Evolutionary conservation across 2,113 vertebrate species (phyloP).

Genomic region (Taxidea taxus): DNA sequence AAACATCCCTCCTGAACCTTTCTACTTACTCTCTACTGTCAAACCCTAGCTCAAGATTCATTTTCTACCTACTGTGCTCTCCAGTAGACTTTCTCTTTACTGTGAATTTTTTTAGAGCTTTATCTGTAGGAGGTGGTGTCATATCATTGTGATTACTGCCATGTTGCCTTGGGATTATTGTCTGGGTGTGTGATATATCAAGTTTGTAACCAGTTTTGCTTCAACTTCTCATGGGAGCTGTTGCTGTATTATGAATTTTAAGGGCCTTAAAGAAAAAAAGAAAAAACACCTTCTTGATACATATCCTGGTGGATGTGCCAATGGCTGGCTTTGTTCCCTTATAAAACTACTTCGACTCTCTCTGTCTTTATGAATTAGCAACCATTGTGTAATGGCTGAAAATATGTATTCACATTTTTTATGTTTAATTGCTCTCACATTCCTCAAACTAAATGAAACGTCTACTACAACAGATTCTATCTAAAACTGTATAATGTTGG

Average conservation of each 20-base stretch:
- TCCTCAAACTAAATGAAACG: slow-evolving; percentile 20
- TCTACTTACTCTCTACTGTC: no score
- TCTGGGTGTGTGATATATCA: neutral
- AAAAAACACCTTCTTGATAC: neutral
- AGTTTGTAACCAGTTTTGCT: neutral
- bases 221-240: neutral
- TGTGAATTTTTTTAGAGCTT: neutral
- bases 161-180: neutral
- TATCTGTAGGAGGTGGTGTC: neutral
- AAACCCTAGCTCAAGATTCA: neutral
- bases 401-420: neutral
- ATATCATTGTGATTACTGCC: neutral
- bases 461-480: neutral
- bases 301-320: neutral
- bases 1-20: neutral
- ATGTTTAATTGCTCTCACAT: neutral
- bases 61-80: neutral
- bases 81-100: neutral
- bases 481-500: neutral
- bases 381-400: neutral
- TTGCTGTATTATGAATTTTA: neutral
- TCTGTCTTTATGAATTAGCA: neutral
- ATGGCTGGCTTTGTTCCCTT: neutral
- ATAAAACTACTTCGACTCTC: neutral
- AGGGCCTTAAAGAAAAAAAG: neutral